Evolutionary conservation across 2,888 invertebrate species (phyloP).

Genomic region (Lucinisca nassula): DNA sequence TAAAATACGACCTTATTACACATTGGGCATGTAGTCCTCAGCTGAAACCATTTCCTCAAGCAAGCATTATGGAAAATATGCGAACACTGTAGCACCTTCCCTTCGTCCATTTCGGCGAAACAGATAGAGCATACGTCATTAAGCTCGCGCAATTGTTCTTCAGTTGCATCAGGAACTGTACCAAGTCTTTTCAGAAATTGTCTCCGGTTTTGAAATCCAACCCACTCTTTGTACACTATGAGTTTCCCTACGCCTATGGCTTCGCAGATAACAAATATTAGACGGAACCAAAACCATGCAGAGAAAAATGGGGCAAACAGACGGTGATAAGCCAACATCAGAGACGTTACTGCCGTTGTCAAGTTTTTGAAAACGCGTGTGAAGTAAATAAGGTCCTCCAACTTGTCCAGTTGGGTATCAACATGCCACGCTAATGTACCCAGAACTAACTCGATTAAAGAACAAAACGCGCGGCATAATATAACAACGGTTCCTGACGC

Average conservation of each 20-base stretch:
- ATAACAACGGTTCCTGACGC: not conserved
- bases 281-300: not conserved
- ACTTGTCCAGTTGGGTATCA: not conserved
- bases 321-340: not conserved
- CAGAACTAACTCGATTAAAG: not conserved
- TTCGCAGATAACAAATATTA: not conserved
- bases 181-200: not conserved
- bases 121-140: not conserved
- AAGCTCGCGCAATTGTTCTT: not conserved
- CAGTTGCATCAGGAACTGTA: not conserved
- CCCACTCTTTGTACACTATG: not conserved
- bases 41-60: conserved; percentile 1
- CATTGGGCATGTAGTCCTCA: not conserved
- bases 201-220: not conserved
- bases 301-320: not conserved
- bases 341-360: not conserved
- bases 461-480: not conserved
- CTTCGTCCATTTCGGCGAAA: not conserved
- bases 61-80: not conserved
- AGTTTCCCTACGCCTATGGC: not conserved
- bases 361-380: not conserved
- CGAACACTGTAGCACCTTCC: not conserved
- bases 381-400: not conserved
- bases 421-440: not conserved
- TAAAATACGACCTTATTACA: not conserved